phyloP scores from a whole-genome alignment of 2,113 vertebrate genomes.

The Campylorhamphus procurvoides region DNA sequence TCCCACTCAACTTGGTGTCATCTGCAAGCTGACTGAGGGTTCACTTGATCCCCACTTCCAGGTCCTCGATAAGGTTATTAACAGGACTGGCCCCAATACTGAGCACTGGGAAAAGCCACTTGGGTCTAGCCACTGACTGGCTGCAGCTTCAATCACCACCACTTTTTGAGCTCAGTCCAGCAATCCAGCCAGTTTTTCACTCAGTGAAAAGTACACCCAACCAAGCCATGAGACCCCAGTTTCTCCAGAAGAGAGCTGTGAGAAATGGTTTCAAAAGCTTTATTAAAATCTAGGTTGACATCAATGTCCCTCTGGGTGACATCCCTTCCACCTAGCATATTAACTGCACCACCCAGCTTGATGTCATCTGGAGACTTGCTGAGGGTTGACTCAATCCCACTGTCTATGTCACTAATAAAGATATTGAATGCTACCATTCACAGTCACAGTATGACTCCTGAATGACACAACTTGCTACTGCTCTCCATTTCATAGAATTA shows the following conservation, averaged over 20 bases:
- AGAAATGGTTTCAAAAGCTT: background rate
- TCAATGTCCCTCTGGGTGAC: background rate
- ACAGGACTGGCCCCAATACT: background rate
- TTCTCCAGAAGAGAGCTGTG: background rate
- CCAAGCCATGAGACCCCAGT: background rate
- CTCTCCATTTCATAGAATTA: background rate
- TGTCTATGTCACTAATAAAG: background rate
- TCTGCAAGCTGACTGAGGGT: background rate
- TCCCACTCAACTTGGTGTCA: background rate
- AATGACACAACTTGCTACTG: background rate
- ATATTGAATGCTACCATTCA: background rate
- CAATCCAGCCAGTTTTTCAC: background rate
- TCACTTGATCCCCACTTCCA: background rate
- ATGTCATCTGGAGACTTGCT: background rate
- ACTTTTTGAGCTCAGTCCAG: background rate
- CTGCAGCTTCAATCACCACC: background rate
- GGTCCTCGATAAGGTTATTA: background rate
- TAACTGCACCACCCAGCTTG: background rate
- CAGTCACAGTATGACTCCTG: background rate
- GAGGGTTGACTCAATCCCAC: background rate
- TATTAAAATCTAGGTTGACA: background rate
- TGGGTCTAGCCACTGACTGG: background rate
- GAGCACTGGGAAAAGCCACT: background rate
- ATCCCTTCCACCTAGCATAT: background rate
- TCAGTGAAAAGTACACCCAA: background rate